These are phyloP conservation scores for Oncorhynchus masou DNA, from an alignment of 2,113 vertebrate genomes.

Conservation along the genomic window DNA sequence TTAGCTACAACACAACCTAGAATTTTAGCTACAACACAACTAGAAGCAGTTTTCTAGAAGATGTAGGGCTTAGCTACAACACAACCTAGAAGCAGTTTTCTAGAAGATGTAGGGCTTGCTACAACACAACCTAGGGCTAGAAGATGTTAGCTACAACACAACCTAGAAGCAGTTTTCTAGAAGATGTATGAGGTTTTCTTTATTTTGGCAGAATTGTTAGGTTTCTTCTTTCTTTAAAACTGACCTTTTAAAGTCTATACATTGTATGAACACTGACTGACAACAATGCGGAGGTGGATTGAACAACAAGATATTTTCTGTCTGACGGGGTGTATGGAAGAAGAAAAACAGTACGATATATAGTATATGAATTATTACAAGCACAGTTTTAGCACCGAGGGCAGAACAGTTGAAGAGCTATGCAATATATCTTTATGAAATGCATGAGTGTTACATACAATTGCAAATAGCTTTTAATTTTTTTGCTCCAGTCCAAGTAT, in stretches of 20 bases:
- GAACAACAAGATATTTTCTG: conserved; percentile 39
- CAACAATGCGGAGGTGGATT: conserved; percentile 1
- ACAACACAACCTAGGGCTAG: no score
- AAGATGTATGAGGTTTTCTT: no score
- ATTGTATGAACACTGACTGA: background rate
- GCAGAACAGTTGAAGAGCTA: conserved; percentile 74
- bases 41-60: no score
- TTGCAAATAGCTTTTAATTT: conserved; percentile 47
- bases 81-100: no score
- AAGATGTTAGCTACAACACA: no score
- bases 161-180: no score
- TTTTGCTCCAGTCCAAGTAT: conserved; percentile 57
- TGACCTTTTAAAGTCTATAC: background rate
- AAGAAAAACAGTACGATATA: conserved; percentile 12
- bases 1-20: no score
- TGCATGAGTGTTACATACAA: conserved; percentile 68
- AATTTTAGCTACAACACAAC: no score
- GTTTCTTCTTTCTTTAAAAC: background rate
- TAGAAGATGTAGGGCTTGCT: no score
- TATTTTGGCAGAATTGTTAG: background rate
- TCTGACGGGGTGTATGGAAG: conserved; percentile 44
- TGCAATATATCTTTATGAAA: conserved; percentile 76
- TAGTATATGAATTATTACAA: conserved; percentile 32
- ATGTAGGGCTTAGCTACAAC: no score
- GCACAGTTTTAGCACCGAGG: conserved; percentile 69